These are phyloP conservation scores for Lathamus discolor DNA, from an alignment of 2,113 vertebrate species.

Conservation along the genomic window DNA sequence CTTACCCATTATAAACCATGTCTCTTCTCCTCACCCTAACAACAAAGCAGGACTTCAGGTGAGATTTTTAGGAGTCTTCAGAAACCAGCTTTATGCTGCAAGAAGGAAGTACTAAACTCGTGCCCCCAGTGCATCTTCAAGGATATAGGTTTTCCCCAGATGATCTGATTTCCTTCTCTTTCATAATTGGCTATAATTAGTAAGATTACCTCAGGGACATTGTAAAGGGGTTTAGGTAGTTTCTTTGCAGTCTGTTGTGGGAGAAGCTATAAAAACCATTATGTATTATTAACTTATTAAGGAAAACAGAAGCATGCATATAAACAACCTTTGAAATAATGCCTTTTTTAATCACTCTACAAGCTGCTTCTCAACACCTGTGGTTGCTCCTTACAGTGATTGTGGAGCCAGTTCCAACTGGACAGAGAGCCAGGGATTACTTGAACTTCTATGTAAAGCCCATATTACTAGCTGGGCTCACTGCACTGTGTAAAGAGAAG, in stretches of 20 bases:
- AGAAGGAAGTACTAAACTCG: not conserved
- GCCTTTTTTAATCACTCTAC: not conserved
- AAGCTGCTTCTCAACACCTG: not conserved
- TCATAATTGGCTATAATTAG: not conserved
- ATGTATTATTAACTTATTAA: not conserved
- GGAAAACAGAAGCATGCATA: not conserved
- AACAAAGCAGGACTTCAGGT: not conserved
- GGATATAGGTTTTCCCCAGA: not conserved
- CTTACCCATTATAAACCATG: not conserved
- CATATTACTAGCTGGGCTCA: constrained; percentile 86
- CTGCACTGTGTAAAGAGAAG: constrained; percentile 89
- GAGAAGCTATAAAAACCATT: not conserved
- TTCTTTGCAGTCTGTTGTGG: not conserved
- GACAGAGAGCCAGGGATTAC: constrained; percentile 84
- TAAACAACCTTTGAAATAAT: not conserved
- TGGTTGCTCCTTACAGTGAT: constrained; percentile 74
- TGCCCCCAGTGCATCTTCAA: not conserved
- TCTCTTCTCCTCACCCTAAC: not conserved
- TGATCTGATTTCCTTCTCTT: not conserved
- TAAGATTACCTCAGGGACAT: not conserved
- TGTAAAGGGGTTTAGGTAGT: not conserved
- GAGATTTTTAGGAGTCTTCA: not conserved
- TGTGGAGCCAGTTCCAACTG: constrained; percentile 81
- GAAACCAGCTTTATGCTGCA: not conserved
- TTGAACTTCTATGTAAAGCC: constrained; percentile 83